These are phyloP conservation scores for Gavialis gangeticus DNA, from an alignment of 2,113 vertebrate species.

Conservation along the genomic window DNA sequence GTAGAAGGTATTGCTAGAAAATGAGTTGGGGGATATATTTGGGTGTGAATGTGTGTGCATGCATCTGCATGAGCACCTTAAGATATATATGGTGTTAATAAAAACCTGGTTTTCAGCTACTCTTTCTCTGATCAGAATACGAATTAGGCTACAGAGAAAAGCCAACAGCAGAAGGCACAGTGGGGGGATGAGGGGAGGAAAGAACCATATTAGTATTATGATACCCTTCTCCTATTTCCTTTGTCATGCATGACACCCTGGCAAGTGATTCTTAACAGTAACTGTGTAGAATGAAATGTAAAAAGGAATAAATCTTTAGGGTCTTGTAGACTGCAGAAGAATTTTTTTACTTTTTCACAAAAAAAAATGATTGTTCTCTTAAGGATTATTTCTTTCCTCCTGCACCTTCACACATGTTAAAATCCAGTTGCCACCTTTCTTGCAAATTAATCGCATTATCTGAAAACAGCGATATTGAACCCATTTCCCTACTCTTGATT, in stretches of 20 bases:
- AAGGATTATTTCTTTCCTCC: neutral
- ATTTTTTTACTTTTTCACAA: neutral
- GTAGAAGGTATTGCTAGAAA: constrained; percentile 45
- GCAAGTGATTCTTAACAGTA: neutral
- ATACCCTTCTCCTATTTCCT: constrained; percentile 34
- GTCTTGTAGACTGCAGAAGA: neutral
- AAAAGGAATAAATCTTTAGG: constrained; percentile 37
- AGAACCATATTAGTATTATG: constrained; percentile 55
- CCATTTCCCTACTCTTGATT: constrained; percentile 22
- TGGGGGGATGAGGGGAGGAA: constrained; percentile 33
- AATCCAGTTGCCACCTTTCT: constrained; percentile 39
- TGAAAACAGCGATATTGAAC: constrained; percentile 8
- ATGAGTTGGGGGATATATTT: neutral
- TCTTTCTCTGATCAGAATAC: constrained; percentile 75
- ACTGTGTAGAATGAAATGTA: constrained; percentile 37
- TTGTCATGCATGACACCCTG: constrained; percentile 48
- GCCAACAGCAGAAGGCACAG: constrained; percentile 66
- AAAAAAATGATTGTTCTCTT: neutral
- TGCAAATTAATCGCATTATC: neutral
- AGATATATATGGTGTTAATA: constrained; percentile 63
- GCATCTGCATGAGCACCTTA: constrained; percentile 21
- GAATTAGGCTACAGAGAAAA: constrained; percentile 76
- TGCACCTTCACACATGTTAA: neutral
- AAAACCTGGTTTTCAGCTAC: constrained; percentile 65
- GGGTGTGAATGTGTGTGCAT: neutral